Conservation (phyloP, 2,797 vertebrate species). For the Sebastes umbrosus region DNA sequence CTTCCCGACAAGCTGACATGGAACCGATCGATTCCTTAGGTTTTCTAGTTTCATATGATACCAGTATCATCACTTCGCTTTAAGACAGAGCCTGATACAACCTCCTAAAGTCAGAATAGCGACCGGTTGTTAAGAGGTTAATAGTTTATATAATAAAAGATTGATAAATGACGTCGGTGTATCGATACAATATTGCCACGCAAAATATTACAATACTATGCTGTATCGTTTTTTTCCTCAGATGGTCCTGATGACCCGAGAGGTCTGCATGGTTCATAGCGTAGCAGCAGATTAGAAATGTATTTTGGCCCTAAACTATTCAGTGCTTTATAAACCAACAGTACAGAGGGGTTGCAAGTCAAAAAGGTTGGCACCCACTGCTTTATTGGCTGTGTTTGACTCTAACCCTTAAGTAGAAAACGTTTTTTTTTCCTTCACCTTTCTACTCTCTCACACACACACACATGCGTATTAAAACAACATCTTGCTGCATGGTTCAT, state of each 20-base stretch:
- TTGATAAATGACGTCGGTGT: too few relatives aligned
- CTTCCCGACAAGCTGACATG: too few relatives aligned
- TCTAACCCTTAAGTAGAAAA: not conserved
- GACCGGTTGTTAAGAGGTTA: too few relatives aligned
- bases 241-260: not conserved
- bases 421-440: constrained; percentile 1
- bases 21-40: too few relatives aligned
- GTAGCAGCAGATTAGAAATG: not conserved
- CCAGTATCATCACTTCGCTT: too few relatives aligned
- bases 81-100: too few relatives aligned
- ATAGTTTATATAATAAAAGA: too few relatives aligned
- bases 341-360: not conserved
- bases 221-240: not conserved
- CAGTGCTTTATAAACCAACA: not conserved
- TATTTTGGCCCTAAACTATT: not conserved
- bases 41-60: too few relatives aligned
- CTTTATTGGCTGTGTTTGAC: not conserved
- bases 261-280: not conserved
- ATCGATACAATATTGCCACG: too few relatives aligned
- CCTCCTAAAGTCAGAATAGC: too few relatives aligned
- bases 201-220: too few relatives aligned
- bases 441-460: not conserved
- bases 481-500: constrained; percentile 48
- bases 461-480: not conserved
- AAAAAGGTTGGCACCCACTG: not conserved